Evolutionary conservation across 1,140 invertebrate genomes (phyloP), one percentile per base, ranked within the genome.

Genomic region (Odontomachus brunneus): DNA sequence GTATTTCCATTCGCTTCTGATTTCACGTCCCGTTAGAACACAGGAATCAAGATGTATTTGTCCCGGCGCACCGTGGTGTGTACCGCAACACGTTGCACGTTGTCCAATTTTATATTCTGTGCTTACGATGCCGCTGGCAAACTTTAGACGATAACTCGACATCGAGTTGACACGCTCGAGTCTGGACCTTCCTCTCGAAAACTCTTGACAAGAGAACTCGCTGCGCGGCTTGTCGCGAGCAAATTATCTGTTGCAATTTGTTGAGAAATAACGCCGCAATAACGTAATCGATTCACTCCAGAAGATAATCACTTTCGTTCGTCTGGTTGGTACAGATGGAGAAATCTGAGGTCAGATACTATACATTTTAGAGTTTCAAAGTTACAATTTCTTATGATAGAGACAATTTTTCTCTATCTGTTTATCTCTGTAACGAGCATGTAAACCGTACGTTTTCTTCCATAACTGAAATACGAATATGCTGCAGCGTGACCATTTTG

Each of bases 1-100:
- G 66, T 69, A 89, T 88, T 87, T 89, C 85, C 88, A 89, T 89
- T 88, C 67, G 72, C 72, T 78, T 69, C 66, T 87, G 88, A 89
- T 89, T 89, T 89, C 78, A 78, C 86, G 78, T 84, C 51, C 88
- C 62, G 88, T 82, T 84, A 88, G 80, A 85, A 85, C 83, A 86
- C 66, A 78, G 62, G 85, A 89, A 89, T 88, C 88, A 88, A 85
- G 73, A 84, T 87, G 74, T 78, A 82, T 89, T 85, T 82, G 84
- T 62, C 82, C 72, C 38, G 49, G 59, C 17, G 59, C 63, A 63
- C 66, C 73, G 60, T 48, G 48, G 22, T 55, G 22, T 65, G 72
- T 69, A 57, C 62, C 53, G n/a, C 57, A 71, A 62, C 73, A 44
- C 63, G 29, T 57, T 83, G 74, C 71, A 51, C 67, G 75, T 80